Evolutionary conservation across 2,113 vertebrate species (phyloP).

Genomic region (Dunckerocampus dactyliophorus): DNA sequence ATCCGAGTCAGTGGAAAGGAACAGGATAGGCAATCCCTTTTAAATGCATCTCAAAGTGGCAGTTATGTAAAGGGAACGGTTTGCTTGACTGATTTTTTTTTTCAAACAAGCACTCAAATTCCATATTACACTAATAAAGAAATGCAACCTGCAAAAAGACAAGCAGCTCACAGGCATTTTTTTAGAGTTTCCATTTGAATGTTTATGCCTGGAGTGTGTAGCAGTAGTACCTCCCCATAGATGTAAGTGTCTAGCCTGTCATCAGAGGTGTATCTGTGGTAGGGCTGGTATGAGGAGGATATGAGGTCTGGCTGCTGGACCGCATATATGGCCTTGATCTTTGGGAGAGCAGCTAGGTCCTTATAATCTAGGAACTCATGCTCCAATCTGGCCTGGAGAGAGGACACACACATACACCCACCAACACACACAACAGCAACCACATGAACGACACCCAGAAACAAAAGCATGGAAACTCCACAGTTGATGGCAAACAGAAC

Average conservation of each 20-base stretch:
- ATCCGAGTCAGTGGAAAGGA: background rate
- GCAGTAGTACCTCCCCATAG: slow-evolving; percentile 92
- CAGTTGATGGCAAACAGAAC: slow-evolving; percentile 16
- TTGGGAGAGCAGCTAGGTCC: slow-evolving; percentile 98
- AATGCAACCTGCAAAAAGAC: background rate
- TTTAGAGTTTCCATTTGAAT: background rate
- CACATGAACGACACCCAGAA: slow-evolving; percentile 36
- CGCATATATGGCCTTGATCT: slow-evolving; percentile 98
- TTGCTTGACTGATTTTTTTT: background rate
- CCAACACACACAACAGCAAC: slow-evolving; percentile 54
- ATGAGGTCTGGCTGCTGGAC: slow-evolving; percentile 95
- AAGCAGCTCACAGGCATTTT: background rate
- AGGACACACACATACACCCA: slow-evolving; percentile 72
- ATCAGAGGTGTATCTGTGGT: slow-evolving; percentile 92
- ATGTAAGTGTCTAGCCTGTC: slow-evolving; percentile 94
- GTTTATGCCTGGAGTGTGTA: slow-evolving; percentile 36
- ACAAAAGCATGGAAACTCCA: slow-evolving; percentile 33
- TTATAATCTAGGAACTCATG: slow-evolving; percentile 99
- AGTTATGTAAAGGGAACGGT: background rate
- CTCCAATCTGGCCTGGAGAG: slow-evolving; percentile 95
- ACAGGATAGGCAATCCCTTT: background rate
- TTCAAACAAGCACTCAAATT: background rate
- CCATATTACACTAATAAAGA: background rate
- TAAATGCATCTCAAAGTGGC: background rate
- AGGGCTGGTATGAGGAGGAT: slow-evolving; percentile 86